Evolutionary conservation across 2,888 invertebrate genomes (phyloP).

Genomic region (Lamproptera curius): DNA sequence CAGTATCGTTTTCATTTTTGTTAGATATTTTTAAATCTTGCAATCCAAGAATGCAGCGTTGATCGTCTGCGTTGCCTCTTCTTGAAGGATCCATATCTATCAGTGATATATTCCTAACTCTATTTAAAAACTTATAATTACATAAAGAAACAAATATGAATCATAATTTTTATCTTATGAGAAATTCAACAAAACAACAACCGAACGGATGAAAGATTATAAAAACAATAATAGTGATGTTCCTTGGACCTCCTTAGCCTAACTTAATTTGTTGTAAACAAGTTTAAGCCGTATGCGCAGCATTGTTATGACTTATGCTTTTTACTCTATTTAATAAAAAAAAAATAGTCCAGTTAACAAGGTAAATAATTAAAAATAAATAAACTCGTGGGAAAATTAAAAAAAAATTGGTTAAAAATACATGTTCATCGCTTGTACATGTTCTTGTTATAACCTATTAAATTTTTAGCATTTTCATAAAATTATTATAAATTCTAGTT

Average conservation of each 20-base stretch:
- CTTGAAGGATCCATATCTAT: conserved; percentile 63
- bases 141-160: conserved; percentile 32
- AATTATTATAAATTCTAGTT: no score
- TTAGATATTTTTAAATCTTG: conserved; percentile 74
- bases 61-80: conserved; percentile 63
- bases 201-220: conserved; percentile 24
- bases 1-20: conserved; percentile 71
- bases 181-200: conserved; percentile 34
- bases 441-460: no score
- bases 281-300: no score
- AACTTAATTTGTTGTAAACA: no score
- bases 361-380: no score
- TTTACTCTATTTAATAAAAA: no score
- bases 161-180: conserved; percentile 34
- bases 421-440: no score
- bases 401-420: no score
- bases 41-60: conserved; percentile 67
- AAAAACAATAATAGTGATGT: conserved; percentile 28
- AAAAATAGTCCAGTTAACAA: no score
- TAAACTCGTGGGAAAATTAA: no score
- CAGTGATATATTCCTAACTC: conserved; percentile 21
- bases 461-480: no score
- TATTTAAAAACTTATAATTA: conserved; percentile 16
- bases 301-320: no score
- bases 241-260: background rate